These are phyloP conservation scores for Lasaia peninsularis DNA, from an alignment of 1,140 invertebrate genomes.

Conservation along the genomic window DNA sequence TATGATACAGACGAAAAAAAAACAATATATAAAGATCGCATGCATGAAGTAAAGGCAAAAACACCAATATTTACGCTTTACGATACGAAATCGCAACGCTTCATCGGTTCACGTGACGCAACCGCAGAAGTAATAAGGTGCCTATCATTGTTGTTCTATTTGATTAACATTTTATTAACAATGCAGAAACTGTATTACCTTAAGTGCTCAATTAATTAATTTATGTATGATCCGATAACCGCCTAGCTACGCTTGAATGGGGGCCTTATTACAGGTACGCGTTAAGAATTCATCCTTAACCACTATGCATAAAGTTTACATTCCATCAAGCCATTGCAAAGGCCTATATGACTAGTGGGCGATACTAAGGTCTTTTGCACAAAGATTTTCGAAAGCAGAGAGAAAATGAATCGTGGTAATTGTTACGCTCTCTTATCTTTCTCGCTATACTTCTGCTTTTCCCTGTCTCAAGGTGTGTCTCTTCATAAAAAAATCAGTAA, in stretches of 20 bases:
- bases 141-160: not conserved
- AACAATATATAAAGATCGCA: too few species aligned
- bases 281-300: constrained; percentile 1
- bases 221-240: constrained; percentile 12
- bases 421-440: not conserved
- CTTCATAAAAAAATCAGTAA: too few species aligned
- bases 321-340: not conserved
- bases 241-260: constrained; percentile 6
- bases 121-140: not conserved
- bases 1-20: too few species aligned
- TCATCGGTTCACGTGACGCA: not conserved
- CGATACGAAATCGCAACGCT: too few species aligned
- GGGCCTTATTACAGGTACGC: not conserved
- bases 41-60: too few species aligned
- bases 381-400: not conserved
- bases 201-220: constrained; percentile 6
- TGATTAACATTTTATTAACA: constrained; percentile 6
- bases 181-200: constrained; percentile 5
- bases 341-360: not conserved
- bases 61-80: too few species aligned
- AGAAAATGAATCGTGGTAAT: not conserved
- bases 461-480: too few species aligned
- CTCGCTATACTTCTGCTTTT: too few species aligned
- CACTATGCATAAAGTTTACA: constrained; percentile 8
- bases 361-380: not conserved